Evolutionary conservation across 2,797 vertebrate genomes (phyloP).

Genomic region (Lophotriccus pileatus): DNA sequence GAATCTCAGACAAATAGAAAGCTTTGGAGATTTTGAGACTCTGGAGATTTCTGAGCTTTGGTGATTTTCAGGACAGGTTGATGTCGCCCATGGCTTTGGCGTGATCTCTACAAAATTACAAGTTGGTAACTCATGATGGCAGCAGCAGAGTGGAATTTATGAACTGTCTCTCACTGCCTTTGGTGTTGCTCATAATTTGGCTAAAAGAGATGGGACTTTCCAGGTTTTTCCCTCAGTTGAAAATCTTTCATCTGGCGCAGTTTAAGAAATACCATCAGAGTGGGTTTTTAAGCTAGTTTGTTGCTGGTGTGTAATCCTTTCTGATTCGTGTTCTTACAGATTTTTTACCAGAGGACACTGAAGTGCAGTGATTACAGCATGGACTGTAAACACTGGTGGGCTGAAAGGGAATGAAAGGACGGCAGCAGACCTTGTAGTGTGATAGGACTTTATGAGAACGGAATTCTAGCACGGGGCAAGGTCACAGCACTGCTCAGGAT

Average conservation of each 20-base stretch:
- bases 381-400: not conserved
- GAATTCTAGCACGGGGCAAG: not conserved
- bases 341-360: not conserved
- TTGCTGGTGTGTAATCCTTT: not conserved
- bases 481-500: not conserved
- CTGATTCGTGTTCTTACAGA: not conserved
- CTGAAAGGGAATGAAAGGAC: not conserved
- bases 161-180: not conserved
- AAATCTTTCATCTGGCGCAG: not conserved
- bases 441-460: not conserved
- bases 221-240: constrained; percentile 12
- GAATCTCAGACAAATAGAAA: not conserved
- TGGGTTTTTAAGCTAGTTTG: not conserved
- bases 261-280: constrained; percentile 18
- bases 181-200: not conserved
- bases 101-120: not conserved
- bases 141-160: constrained; percentile 17
- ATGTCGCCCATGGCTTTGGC: not conserved
- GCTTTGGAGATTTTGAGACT: not conserved
- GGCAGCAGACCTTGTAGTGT: not conserved
- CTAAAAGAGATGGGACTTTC: constrained; percentile 8
- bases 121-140: not conserved
- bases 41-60: too few species aligned
- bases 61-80: not conserved
- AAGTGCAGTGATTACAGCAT: not conserved